Evolutionary conservation across 1,140 invertebrate species (phyloP), one percentile per base, ranked within the genome.

Genomic region (Myzus persicae): DNA sequence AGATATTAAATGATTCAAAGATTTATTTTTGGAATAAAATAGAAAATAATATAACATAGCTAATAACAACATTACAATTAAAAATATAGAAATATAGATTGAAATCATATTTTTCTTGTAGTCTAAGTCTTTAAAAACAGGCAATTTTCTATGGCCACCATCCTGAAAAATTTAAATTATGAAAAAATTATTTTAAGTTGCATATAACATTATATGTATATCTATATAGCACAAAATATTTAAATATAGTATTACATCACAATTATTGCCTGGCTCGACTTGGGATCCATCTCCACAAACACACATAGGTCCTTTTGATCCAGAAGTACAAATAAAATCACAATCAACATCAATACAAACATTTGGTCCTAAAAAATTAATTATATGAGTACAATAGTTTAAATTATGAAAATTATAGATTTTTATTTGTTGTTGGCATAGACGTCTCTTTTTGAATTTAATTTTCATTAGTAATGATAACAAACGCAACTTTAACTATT

Each of bases 241-340:
- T n/a, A 91, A 82, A 26, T 67, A 76, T 76, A 91, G 11, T 44
- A 51, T 93, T 93, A 93, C 91, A 84, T 84, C 26, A 84, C 94
- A 94, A 42, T 38, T 36, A 44, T 92, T 31, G 7, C 85, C 93
- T 51, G 94, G 93, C 36, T 91, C 59, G 6, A 94, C 93, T 76
- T 91, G 91, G 0, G 93, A 90, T 54, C 94, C 94, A 92, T 94
- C 94, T 85, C 93, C 93, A 31, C 94, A 94, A 46, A 94, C 40
- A 67, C 94, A 94, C 44, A 87, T 89, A 6, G 94, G 59, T 44
- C 93, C 93, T 20, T 48, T 59, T 48, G 46, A 51, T 46, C 48
- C 84, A 48, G 82, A 48, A 48, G 94, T 91, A 82, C 94, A 94
- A 76, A 94, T 40, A 67, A 94, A 90, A 90, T 81, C 87, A n/a